A percentile compares a stretch with the other conserved stretches of the same genome.
These are phyloP conservation scores for Sinotaia quadrata DNA, from an alignment of 2,888 invertebrate species.

Conservation along the genomic window DNA sequence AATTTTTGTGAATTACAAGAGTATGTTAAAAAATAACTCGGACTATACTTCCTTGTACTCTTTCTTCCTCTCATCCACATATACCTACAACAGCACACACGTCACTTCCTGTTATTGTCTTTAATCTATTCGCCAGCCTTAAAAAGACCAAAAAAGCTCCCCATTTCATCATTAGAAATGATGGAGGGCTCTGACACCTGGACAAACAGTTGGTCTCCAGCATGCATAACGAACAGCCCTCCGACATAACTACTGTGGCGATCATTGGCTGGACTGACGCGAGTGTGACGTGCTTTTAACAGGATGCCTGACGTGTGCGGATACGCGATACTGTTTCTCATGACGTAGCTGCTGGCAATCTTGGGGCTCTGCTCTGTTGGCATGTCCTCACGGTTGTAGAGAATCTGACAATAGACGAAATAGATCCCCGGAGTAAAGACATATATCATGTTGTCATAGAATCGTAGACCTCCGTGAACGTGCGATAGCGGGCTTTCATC, in stretches of 20 bases:
- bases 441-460: conserved; percentile 10
- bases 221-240: conserved; percentile 40
- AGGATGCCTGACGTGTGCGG: conserved; percentile 44
- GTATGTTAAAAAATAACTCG: no score
- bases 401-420: conserved; percentile 26
- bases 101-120: no score
- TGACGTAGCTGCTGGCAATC: conserved; percentile 34
- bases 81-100: no score
- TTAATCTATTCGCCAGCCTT: conserved; percentile 15
- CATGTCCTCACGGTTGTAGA: conserved; percentile 7
- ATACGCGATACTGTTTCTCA: conserved; percentile 43
- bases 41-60: no score
- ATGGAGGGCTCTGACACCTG: conserved; percentile 37
- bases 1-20: no score
- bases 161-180: conserved; percentile 32
- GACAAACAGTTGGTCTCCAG: conserved; percentile 47
- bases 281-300: conserved; percentile 45
- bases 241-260: conserved; percentile 48
- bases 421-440: conserved; percentile 10
- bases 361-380: background rate
- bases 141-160: conserved; percentile 37
- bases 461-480: conserved; percentile 10
- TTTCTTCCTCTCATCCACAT: no score
- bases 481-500: conserved; percentile 3
- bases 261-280: conserved; percentile 43